Conservation (phyloP, 2,888 invertebrate species). For the Tryphoninae sp. region DNA sequence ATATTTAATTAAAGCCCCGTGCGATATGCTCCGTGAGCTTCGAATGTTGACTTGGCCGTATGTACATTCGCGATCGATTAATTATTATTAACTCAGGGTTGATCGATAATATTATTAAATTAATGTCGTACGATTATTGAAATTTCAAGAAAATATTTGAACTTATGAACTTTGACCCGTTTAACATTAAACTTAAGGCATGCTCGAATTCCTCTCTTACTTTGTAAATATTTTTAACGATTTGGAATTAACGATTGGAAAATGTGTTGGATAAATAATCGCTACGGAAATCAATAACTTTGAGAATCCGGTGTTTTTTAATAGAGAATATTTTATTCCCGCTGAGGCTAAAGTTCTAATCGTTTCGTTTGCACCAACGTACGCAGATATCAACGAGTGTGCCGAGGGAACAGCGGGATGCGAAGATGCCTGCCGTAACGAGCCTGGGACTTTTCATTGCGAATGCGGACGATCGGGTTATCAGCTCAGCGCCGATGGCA, state of each 20-base stretch:
- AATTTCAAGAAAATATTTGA: too few relatives aligned
- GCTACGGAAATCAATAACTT: background rate
- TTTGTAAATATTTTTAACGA: background rate
- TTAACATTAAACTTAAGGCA: background rate
- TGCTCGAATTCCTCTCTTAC: background rate
- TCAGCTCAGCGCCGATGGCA: slow-evolving; percentile 81
- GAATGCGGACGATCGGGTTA: slow-evolving; percentile 82
- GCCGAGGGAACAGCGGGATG: slow-evolving; percentile 83
- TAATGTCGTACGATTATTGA: too few relatives aligned
- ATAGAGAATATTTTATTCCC: slow-evolving; percentile 1
- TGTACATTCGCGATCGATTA: background rate
- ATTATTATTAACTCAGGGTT: background rate
- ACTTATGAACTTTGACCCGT: too few relatives aligned
- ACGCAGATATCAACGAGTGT: slow-evolving; percentile 84
- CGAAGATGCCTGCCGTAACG: slow-evolving; percentile 83
- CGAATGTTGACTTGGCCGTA: slow-evolving; percentile 12
- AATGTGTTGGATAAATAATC: background rate
- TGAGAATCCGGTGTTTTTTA: background rate
- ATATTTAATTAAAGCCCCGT: slow-evolving; percentile 35
- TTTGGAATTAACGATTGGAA: background rate
- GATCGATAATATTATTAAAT: background rate
- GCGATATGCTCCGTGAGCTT: background rate
- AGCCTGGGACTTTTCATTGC: slow-evolving; percentile 84
- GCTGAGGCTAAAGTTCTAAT: slow-evolving; percentile 3
- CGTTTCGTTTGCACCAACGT: slow-evolving; percentile 44